Evolutionary conservation across 2,113 vertebrate species (phyloP).

Genomic region (Dasyornis broadbenti): DNA sequence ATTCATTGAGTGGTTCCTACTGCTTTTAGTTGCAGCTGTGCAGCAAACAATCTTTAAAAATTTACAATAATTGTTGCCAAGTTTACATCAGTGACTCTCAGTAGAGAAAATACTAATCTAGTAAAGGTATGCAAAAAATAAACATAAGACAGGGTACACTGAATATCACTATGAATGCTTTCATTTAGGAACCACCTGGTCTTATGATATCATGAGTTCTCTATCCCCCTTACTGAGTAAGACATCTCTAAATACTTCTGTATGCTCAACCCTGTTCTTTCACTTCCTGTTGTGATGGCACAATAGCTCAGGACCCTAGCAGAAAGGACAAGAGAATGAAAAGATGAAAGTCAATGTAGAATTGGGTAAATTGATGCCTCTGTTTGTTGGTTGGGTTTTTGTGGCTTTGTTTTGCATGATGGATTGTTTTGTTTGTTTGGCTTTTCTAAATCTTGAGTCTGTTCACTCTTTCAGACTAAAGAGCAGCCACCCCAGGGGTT

Average conservation of each 20-base stretch:
- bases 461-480: not conserved
- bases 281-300: not conserved
- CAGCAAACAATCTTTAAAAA: not conserved
- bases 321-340: not conserved
- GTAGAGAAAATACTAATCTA: not conserved
- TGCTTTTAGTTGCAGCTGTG: not conserved
- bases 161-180: not conserved
- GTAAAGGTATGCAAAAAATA: not conserved
- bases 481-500: not conserved
- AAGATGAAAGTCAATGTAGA: not conserved
- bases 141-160: not conserved
- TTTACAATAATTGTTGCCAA: not conserved
- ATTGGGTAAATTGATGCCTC: not conserved
- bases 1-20: not conserved
- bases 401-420: not conserved
- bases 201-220: not conserved
- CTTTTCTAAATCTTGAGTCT: not conserved
- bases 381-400: not conserved
- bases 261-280: not conserved
- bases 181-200: not conserved
- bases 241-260: not conserved
- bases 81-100: not conserved
- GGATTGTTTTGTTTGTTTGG: not conserved
- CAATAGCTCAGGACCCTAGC: not conserved
- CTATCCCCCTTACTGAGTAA: not conserved